These are phyloP conservation scores for Epinephelus lanceolatus DNA, from an alignment of 2,113 vertebrate genomes.

Conservation along the genomic window DNA sequence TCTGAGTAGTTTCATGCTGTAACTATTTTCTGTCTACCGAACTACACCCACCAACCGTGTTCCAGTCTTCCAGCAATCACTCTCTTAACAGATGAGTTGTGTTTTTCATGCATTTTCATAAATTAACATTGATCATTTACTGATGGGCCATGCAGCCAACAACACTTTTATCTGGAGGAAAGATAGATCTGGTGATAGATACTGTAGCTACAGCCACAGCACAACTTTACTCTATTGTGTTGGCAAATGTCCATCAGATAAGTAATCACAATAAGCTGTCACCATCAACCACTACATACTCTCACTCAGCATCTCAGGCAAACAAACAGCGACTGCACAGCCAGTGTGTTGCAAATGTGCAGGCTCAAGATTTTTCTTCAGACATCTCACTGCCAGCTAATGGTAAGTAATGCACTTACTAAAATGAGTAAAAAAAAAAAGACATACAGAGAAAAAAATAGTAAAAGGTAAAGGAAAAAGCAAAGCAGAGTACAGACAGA, in stretches of 20 bases:
- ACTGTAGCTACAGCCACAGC: background rate
- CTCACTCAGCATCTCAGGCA: background rate
- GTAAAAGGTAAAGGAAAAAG: no score
- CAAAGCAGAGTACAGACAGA: no score
- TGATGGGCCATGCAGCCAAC: background rate
- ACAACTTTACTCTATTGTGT: background rate
- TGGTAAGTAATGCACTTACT: no score
- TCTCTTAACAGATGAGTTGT: conserved; percentile 3
- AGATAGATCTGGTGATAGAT: background rate
- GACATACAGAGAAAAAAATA: no score
- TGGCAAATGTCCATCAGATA: background rate
- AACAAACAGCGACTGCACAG: background rate
- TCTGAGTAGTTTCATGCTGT: no score
- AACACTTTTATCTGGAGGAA: conserved; percentile 8
- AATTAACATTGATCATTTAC: conserved; percentile 16
- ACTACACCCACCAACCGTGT: background rate
- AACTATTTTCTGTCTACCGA: no score
- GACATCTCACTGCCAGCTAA: background rate
- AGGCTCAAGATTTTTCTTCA: background rate
- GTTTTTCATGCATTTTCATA: conserved; percentile 43
- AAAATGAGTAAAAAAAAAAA: no score
- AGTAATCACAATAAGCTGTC: background rate
- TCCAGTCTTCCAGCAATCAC: background rate
- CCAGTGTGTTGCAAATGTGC: background rate
- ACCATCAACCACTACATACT: background rate